Evolutionary conservation across 2,888 invertebrate species (phyloP).

Genomic region (Scaptomyza parva): DNA sequence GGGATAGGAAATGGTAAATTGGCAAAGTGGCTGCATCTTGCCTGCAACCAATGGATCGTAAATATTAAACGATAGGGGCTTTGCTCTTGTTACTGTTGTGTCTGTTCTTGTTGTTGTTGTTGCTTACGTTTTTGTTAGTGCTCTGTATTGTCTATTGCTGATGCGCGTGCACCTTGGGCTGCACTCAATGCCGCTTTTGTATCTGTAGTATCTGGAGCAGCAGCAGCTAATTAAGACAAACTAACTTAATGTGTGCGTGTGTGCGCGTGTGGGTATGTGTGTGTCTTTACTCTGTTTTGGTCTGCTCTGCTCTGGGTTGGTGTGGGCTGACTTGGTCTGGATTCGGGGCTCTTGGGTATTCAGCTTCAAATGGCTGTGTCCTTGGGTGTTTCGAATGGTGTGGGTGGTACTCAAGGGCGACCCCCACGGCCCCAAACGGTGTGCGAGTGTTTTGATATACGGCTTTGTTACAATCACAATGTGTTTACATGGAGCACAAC

Average conservation of each 20-base stretch:
- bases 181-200: slow-evolving; percentile 26
- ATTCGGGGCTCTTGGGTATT: slow-evolving; percentile 21
- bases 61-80: slow-evolving; percentile 58
- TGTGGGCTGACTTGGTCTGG: slow-evolving; percentile 18
- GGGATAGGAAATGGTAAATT: slow-evolving; percentile 16
- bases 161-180: slow-evolving; percentile 38
- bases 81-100: slow-evolving; percentile 18
- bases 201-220: slow-evolving; percentile 23
- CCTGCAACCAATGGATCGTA: slow-evolving; percentile 73
- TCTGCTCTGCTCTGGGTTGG: slow-evolving; percentile 7
- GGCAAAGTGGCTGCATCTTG: slow-evolving; percentile 47
- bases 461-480: slow-evolving; percentile 77
- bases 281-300: slow-evolving; percentile 1
- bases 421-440: slow-evolving; percentile 15
- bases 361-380: slow-evolving; percentile 44
- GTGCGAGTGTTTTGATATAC: slow-evolving; percentile 66
- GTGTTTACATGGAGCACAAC: slow-evolving; percentile 70
- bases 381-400: slow-evolving; percentile 50
- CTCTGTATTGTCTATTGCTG: slow-evolving; percentile 39
- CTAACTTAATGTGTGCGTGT: slow-evolving; percentile 49
- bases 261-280: slow-evolving; percentile 10
- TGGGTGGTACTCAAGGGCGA: slow-evolving; percentile 64
- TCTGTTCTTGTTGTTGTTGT: slow-evolving; percentile 9
- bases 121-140: slow-evolving; percentile 26
- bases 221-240: slow-evolving; percentile 77